Conservation (phyloP, 2,888 invertebrate species). For the Augiades crinisus region DNA sequence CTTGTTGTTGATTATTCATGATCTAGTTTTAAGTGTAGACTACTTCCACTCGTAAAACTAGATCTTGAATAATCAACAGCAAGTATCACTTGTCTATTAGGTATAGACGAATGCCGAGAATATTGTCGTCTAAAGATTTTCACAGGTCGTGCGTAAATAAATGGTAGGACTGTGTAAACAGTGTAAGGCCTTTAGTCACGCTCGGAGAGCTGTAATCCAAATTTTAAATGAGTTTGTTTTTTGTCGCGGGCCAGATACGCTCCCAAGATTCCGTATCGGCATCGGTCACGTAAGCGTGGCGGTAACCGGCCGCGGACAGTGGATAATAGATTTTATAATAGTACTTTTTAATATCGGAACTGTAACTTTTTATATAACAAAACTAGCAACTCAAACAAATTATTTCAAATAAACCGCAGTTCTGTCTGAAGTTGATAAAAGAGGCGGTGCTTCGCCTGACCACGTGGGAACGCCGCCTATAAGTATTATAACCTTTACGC, state of each 20-base stretch:
- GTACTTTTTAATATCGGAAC: neutral
- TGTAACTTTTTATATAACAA: neutral
- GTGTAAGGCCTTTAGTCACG: conserved; percentile 61
- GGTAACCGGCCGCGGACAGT: conserved; percentile 28
- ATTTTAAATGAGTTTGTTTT: conserved; percentile 75
- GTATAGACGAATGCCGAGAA: conserved; percentile 22
- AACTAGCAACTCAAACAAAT: neutral
- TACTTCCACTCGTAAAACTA: no score
- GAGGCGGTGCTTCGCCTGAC: no score
- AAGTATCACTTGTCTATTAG: no score
- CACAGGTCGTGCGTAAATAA: conserved; percentile 74
- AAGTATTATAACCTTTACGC: no score
- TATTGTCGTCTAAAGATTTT: conserved; percentile 42
- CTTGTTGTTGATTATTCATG: no score
- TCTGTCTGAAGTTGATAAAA: no score
- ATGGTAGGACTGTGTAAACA: conserved; percentile 65
- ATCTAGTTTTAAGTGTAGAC: no score
- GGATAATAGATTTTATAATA: conserved; percentile 14
- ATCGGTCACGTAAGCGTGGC: conserved; percentile 51
- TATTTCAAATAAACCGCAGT: no score
- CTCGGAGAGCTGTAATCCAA: conserved; percentile 58
- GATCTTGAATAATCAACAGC: no score
- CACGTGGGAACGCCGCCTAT: no score
- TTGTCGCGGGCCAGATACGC: conserved; percentile 51
- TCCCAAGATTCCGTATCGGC: conserved; percentile 47